phyloP scores from a whole-genome alignment of 2,113 vertebrate species.

The Cheirogaleus medius region DNA sequence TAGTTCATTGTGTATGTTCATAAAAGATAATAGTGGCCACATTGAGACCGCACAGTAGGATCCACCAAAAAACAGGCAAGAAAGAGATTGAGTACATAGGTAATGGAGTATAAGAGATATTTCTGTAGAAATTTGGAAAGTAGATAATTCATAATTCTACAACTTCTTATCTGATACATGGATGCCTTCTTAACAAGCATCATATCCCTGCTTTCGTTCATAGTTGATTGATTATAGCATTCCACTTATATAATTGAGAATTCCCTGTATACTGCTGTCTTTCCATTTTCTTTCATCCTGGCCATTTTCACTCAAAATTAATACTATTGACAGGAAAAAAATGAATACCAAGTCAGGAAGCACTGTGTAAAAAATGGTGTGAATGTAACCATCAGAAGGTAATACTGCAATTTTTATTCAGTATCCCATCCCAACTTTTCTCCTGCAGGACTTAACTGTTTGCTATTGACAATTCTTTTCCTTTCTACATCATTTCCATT shows the following conservation, averaged over 20 bases:
- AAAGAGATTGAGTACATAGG: not conserved
- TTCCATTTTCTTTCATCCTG: not conserved
- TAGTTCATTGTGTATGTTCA: not conserved
- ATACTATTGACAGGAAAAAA: not conserved
- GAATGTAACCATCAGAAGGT: not conserved
- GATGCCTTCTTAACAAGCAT: not conserved
- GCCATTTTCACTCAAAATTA: not conserved
- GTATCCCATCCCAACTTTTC: not conserved
- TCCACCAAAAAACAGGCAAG: not conserved
- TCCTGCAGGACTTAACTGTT: not conserved
- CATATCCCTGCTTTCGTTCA: not conserved
- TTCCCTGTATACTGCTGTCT: not conserved
- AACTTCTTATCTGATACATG: not conserved
- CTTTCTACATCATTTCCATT: not conserved
- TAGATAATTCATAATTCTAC: not conserved
- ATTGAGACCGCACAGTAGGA: not conserved
- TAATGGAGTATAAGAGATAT: not conserved
- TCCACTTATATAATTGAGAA: not conserved
- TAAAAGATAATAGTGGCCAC: not conserved
- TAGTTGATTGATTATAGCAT: no score
- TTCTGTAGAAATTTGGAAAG: not conserved
- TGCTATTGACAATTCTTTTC: not conserved
- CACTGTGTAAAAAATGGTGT: not conserved
- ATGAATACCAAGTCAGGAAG: not conserved
- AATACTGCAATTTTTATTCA: not conserved